phyloP scores from a whole-genome alignment of 2,797 vertebrate species.

The Lerista edwardsae region DNA sequence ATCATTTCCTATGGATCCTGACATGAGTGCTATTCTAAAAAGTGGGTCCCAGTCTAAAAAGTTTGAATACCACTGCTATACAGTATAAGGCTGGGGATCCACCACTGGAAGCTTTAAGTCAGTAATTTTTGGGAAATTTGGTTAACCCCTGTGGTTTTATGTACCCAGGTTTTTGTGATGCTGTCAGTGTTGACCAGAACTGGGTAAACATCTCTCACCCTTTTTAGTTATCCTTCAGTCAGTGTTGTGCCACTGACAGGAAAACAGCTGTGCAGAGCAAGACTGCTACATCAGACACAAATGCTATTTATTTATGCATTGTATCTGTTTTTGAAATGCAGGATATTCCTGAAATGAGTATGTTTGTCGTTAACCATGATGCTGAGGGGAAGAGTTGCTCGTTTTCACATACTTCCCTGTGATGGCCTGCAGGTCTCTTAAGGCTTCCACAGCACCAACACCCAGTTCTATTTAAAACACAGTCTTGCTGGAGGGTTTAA shows the following conservation, averaged over 20 bases:
- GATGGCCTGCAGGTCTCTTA: constrained; percentile 52
- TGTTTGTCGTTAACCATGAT: constrained; percentile 36
- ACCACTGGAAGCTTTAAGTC: not conserved
- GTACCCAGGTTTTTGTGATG: not conserved
- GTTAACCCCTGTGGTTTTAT: not conserved
- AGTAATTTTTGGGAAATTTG: not conserved
- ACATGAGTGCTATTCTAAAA: too few species aligned
- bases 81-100: too few species aligned
- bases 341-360: constrained; percentile 39
- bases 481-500: constrained; percentile 30
- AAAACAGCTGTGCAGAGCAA: constrained; percentile 7
- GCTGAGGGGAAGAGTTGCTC: constrained; percentile 49
- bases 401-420: constrained; percentile 39
- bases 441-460: constrained; percentile 28
- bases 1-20: too few species aligned
- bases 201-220: constrained; percentile 18
- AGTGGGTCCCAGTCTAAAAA: too few species aligned
- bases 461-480: constrained; percentile 58
- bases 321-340: not conserved
- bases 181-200: not conserved
- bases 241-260: not conserved
- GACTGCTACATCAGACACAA: constrained; percentile 7
- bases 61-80: too few species aligned
- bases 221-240: not conserved
- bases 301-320: not conserved